phyloP scores from a whole-genome alignment of 2,888 invertebrate species.

The Agonum fuliginosum region DNA sequence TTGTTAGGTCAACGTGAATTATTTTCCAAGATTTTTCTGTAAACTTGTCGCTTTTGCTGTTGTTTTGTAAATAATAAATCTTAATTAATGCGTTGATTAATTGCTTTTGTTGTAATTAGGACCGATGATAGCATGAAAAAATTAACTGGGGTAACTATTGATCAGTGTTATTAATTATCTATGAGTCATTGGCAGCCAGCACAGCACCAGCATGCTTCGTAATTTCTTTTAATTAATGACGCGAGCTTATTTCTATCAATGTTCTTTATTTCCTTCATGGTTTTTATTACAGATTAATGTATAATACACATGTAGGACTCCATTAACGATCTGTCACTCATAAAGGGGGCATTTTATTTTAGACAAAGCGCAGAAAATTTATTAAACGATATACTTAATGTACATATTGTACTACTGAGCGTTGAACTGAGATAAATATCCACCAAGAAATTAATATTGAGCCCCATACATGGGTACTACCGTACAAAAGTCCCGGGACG shows the following conservation, averaged over 20 bases:
- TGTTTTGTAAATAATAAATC: conserved; percentile 47
- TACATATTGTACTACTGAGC: too few species aligned
- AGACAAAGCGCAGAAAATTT: not conserved
- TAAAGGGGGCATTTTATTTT: not conserved
- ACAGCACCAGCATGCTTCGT: conserved; percentile 51
- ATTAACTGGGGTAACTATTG: conserved; percentile 57
- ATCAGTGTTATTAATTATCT: conserved; percentile 57
- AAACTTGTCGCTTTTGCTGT: conserved; percentile 11
- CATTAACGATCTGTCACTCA: not conserved
- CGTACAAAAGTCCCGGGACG: too few species aligned
- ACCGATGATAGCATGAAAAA: conserved; percentile 50
- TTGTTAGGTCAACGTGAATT: conserved; percentile 1
- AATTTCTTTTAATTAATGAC: conserved; percentile 56
- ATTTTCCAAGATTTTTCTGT: conserved; percentile 14
- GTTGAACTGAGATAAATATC: too few species aligned
- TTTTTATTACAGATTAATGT: conserved; percentile 12
- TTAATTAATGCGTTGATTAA: conserved; percentile 53
- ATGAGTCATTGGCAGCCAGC: conserved; percentile 57
- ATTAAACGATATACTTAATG: not conserved
- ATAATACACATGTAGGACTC: conserved; percentile 3
- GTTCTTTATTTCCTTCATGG: conserved; percentile 16
- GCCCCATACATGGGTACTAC: too few species aligned
- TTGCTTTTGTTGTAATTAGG: conserved; percentile 51
- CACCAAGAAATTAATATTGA: too few species aligned
- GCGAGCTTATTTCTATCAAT: conserved; percentile 34